Conservation (phyloP, 1,140 invertebrate genomes). For the Drosophila teissieri region DNA sequence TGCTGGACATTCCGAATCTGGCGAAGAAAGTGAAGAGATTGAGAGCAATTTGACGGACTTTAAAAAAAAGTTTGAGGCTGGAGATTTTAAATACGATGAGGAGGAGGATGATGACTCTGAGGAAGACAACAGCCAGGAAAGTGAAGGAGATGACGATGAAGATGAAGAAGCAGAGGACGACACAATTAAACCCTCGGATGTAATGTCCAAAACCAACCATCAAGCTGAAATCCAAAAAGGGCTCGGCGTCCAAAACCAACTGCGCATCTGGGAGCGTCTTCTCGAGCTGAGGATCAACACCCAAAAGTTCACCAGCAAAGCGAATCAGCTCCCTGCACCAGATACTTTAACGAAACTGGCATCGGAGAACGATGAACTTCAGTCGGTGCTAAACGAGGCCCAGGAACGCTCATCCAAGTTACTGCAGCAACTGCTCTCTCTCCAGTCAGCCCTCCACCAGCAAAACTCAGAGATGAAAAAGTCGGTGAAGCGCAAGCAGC, state of each 20-base stretch:
- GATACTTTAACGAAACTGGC: slow-evolving; percentile 86
- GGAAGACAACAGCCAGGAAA: slow-evolving; percentile 53
- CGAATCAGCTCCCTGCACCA: slow-evolving; percentile 91
- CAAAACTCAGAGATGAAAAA: slow-evolving; percentile 67
- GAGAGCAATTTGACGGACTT: slow-evolving; percentile 6
- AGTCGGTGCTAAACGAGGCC: slow-evolving; percentile 85
- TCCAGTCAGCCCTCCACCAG: slow-evolving; percentile 85
- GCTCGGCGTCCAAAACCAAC: slow-evolving; percentile 90
- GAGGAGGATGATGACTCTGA: not conserved
- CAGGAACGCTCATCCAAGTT: slow-evolving; percentile 86
- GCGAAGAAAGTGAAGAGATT: slow-evolving; percentile 4
- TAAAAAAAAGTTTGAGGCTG: not conserved
- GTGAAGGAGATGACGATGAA: slow-evolving; percentile 54
- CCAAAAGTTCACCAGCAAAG: slow-evolving; percentile 90
- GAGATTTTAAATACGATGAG: slow-evolving; percentile 6
- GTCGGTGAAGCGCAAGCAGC: slow-evolving; percentile 84
- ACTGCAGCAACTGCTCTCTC: slow-evolving; percentile 88
- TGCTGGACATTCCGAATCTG: not conserved
- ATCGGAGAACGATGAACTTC: slow-evolving; percentile 85
- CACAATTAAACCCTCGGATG: slow-evolving; percentile 71
- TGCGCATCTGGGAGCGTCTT: slow-evolving; percentile 92
- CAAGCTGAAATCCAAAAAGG: slow-evolving; percentile 89
- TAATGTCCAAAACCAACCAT: slow-evolving; percentile 81
- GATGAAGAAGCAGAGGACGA: slow-evolving; percentile 58
- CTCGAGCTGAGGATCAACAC: slow-evolving; percentile 93